Evolutionary conservation across 2,113 vertebrate species (phyloP), one percentile per base, ranked within the genome.

Genomic region (Atractosteus spatula): DNA sequence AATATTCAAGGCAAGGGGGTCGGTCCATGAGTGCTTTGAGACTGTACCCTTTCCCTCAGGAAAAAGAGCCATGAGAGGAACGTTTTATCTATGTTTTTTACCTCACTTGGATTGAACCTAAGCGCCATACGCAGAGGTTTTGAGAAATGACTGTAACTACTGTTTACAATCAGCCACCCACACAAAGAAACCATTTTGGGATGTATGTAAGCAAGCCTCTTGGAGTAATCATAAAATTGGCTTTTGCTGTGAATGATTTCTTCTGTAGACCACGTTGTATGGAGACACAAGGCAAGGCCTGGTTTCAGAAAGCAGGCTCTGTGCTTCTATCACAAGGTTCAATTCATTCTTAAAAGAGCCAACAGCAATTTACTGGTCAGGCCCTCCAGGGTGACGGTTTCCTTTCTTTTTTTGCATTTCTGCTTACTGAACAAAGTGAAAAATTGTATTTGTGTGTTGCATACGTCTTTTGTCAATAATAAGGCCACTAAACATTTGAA

Each of bases 181-280:
- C 45, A 68, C 66, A 68, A 68, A 68, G 66, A 68, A 8, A 29
- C 66, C 8, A n/a, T 68, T 66, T 68, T 17, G 65, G 65, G 16
- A 41, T 68, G 44, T 55, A 55, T 68, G 66, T 51, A 55, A 54
- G 66, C 47, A 68, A 29, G 51, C 45, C 51, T 67, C 17, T 51
- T 55, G 45, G 8, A 68, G 66, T 68, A 68, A 68, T 55, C 66
- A 68, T 68, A 68, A 68, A 68, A 68, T n/a, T 68, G 47, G 66
- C 47, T 7, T 3, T 8, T 29, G 66, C 66, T 68, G 66, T 68
- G 66, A 68, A 68, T 68, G 66, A 59, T 68, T 17, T 68, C 47
- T 55, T 55, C 66, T 68, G 66, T 68, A 45, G 66, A 8, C 44
- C 47, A 68, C 4, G 66, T 14, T 55, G 7, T 7, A 47, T 55